A percentile compares a stretch with the other conserved stretches of the same genome.
These are phyloP conservation scores for Siniperca chuatsi DNA, from an alignment of 2,113 vertebrate genomes.

Conservation along the genomic window DNA sequence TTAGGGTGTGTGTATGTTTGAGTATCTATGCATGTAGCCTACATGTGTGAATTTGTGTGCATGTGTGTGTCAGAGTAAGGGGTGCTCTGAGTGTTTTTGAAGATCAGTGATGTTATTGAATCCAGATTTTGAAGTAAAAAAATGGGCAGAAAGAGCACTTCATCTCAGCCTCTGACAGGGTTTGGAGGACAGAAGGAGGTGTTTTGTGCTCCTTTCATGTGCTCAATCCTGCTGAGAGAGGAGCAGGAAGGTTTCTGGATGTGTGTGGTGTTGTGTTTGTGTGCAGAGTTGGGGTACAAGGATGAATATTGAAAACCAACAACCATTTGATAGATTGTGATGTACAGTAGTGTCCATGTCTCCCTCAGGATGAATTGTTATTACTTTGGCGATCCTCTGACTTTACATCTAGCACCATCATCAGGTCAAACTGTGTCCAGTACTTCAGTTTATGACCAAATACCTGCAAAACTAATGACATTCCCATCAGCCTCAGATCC, in stretches of 20 bases:
- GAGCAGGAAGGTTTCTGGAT: constrained; percentile 30
- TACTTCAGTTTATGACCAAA: not conserved
- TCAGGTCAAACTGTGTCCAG: not conserved
- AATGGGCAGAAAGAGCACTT: not conserved
- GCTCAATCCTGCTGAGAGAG: constrained; percentile 26
- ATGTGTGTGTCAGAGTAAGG: not conserved
- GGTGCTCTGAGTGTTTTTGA: constrained; percentile 35
- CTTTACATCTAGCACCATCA: not conserved
- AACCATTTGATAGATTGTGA: not conserved
- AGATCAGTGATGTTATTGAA: constrained; percentile 49
- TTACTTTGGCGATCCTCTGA: not conserved
- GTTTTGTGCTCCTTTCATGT: constrained; percentile 60
- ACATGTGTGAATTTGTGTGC: not conserved
- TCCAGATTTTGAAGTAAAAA: constrained; percentile 53
- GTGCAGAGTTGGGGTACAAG: not conserved
- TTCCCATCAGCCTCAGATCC: not conserved
- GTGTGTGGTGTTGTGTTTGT: constrained; percentile 14
- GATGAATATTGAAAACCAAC: not conserved
- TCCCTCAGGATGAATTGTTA: not conserved
- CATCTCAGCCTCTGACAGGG: constrained; percentile 27
- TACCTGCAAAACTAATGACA: not conserved
- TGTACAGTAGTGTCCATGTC: constrained; percentile 1
- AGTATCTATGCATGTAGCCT: not conserved
- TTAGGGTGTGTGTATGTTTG: not conserved
- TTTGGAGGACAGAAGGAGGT: constrained; percentile 41